Conservation (phyloP, 2,888 invertebrate species). For the Boloria euphrosyne region DNA sequence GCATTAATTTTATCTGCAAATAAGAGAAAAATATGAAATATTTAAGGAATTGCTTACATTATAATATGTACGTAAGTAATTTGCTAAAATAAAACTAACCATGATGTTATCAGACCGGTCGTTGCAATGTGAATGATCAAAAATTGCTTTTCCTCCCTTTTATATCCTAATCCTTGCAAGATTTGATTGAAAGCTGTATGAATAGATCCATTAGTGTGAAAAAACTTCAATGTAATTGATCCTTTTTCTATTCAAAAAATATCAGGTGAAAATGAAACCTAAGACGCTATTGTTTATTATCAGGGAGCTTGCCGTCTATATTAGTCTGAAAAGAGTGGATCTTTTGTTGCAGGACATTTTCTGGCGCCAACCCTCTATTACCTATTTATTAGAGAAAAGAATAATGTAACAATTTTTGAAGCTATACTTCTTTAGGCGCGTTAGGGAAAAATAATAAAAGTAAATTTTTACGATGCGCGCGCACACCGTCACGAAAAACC, state of each 20-base stretch:
- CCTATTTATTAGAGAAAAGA: no score
- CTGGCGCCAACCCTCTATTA: no score
- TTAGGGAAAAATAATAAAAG: no score
- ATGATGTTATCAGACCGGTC: constrained; percentile 49
- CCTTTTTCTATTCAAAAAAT: constrained; percentile 27
- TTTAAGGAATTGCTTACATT: neutral
- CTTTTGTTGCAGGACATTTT: no score
- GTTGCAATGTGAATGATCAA: constrained; percentile 39
- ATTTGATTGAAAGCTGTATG: constrained; percentile 60
- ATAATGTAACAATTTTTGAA: no score
- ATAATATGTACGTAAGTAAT: neutral
- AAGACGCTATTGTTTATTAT: constrained; percentile 16
- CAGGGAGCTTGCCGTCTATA: neutral
- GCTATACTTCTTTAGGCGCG: no score
- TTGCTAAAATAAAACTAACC: constrained; percentile 51
- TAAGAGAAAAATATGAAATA: constrained; percentile 43
- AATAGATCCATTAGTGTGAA: constrained; percentile 64
- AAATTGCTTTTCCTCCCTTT: constrained; percentile 45
- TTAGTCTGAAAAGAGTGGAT: no score
- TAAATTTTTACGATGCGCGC: no score
- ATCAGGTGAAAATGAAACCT: constrained; percentile 27
- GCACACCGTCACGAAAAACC: no score
- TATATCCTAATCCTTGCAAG: constrained; percentile 53
- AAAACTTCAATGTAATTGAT: constrained; percentile 40
- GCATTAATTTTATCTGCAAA: constrained; percentile 58